Evolutionary conservation across 2,113 vertebrate species (phyloP), one percentile per base, ranked within the genome.

Genomic region (Pseudopodoces humilis): DNA sequence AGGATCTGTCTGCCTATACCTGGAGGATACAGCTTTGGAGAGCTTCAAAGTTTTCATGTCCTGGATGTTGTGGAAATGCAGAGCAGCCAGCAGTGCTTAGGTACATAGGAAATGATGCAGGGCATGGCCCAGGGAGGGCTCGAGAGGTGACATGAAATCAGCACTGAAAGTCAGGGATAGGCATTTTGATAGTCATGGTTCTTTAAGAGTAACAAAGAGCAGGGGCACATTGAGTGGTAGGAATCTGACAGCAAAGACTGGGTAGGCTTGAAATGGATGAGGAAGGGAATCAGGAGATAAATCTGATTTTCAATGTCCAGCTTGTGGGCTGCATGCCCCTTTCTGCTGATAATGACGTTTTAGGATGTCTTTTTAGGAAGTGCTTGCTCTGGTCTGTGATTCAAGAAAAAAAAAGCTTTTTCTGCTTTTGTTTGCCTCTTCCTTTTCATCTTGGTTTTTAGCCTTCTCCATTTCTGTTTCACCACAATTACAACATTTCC

Each of bases 381-480:
- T 5, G 1, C 35, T 92, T 83, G 23, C n/a, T 82, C 37, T 79
- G 23, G 27, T 52, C 53, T 82, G 35, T 65, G 43, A 91, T 79
- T 87, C 15, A 31, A 77, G 50, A 80, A 63, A 46, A 25, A 89
- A 95, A 87, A 31, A 7, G 35, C 59, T 83, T 67, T 88, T 24
- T 76, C 47, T 90, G 67, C 78, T 85, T 81, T 69, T 87, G 20
- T 85, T 91, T 87, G 41, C 43, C 28, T 87, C 58, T 82, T 94
- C 56, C 16, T 83, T 93, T 88, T 50, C 35, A 50, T 85, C 71
- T 77, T 15, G 1, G 7, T 70, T 95, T 94, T 94, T 69, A 63
- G 55, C 20, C 35, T 90, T 91, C 82, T 95, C 46, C 7, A 17
- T 87, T 95, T 90, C 55, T 90, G 17, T 68, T 95, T 65, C 55